Evolutionary conservation across 37 sponge, comb jelly and placozoan genomes (phyloP), one percentile per base, ranked within the genome.

Genomic region (Eunapius fragilis): DNA sequence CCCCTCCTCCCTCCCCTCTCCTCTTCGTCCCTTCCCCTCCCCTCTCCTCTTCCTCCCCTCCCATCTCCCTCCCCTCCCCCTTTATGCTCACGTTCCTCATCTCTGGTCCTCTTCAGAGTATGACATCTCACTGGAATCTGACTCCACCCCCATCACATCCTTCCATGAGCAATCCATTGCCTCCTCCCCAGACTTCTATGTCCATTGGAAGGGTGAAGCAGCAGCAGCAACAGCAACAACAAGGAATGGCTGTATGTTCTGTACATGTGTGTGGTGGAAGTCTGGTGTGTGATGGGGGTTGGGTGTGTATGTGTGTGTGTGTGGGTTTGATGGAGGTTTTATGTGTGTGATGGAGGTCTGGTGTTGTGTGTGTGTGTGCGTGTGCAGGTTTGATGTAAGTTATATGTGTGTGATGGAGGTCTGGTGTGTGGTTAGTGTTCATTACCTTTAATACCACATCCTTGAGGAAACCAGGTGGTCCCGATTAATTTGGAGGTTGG

Each of bases 51-150:
- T 41, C 41, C 6, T 41, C 41, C 6, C 6, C 3, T 3, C 6
- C 41, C 41, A 3, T 41, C 41, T 6, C 6, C 27, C 27, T 2
- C 27, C 27, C 27, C 7, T 5, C 71, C 25, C 9, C 25, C 71
- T 7, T n/a, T 5, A 68, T 31, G 3, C 58, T 31, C 68, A 14
- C 28, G 24, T 24, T 68, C 58, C 58, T 58, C 47, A 19, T 27
- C 2, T 47, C 27, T 50, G 12, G 19, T 25, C 67, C 2, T 25
- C 69, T 38, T 3, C 70, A 91, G 91, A 91, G 91, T 37, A 91
- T 91, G 91, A 91, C 91, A 0, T 82, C 87, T 34, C 91, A 91
- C 45, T 91, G 91, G 91, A 91, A 86, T 69, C 68, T 91, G 12
- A 31, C 70, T 48, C 78, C 35, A 38, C 75, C 19, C 69, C 75